phyloP scores from a whole-genome alignment of 2,113 vertebrate species.

The Trogon surrucura region DNA sequence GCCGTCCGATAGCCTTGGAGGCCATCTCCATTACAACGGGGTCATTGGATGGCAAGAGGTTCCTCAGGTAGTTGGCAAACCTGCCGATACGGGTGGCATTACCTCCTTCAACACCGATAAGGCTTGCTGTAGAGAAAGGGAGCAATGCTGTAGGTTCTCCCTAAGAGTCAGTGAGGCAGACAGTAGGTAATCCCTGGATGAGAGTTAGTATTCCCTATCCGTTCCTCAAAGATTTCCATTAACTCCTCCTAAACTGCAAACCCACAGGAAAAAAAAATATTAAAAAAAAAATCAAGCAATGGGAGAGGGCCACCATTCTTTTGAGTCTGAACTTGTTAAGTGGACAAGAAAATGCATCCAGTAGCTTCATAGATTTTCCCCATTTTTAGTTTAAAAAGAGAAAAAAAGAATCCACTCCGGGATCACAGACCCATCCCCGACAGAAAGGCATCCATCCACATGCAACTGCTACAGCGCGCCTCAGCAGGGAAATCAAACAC shows the following conservation, averaged over 20 bases:
- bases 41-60: constrained; percentile 95
- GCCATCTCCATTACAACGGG: constrained; percentile 99
- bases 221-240: not conserved
- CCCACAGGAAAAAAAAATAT: not conserved
- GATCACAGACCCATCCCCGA: not conserved
- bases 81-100: constrained; percentile 96
- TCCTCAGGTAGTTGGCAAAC: constrained; percentile 97
- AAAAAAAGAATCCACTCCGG: not conserved
- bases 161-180: not conserved
- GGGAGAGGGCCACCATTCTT: not conserved
- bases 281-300: not conserved
- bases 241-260: not conserved
- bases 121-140: constrained; percentile 84
- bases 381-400: not conserved
- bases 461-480: not conserved
- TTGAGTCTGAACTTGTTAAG: not conserved
- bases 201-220: not conserved
- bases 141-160: not conserved
- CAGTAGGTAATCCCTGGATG: not conserved
- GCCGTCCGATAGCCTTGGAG: constrained; percentile 94
- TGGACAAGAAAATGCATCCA: not conserved
- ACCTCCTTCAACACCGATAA: constrained; percentile 96
- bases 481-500: not conserved
- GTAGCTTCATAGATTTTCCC: not conserved
- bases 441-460: not conserved